Evolutionary conservation across 1,140 invertebrate genomes (phyloP).

Genomic region (Bacillus rossius): DNA sequence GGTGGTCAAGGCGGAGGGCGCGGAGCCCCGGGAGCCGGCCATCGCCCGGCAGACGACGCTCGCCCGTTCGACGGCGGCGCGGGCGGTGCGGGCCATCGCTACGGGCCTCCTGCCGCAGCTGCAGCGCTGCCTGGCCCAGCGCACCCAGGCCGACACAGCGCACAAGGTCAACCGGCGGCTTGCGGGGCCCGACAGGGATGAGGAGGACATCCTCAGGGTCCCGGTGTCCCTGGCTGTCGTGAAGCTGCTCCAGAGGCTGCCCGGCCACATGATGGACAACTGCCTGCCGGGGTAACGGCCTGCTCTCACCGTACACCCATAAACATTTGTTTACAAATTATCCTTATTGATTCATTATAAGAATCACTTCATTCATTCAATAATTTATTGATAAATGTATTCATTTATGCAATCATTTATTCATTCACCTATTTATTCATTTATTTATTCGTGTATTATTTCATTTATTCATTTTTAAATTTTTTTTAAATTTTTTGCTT

Average conservation of each 20-base stretch:
- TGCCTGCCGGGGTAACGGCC: conserved; percentile 69
- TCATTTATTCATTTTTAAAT: no score
- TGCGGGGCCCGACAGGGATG: conserved; percentile 58
- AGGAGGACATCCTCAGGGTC: conserved; percentile 85
- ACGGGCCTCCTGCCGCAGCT: conserved; percentile 57
- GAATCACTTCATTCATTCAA: no score
- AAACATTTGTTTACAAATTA: conserved; percentile 1
- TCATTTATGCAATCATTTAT: no score
- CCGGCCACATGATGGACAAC: conserved; percentile 61
- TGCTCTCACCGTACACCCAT: neutral
- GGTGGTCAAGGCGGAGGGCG: neutral
- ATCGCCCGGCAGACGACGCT: conserved; percentile 16
- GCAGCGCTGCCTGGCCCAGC: conserved; percentile 59
- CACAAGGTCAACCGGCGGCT: conserved; percentile 74
- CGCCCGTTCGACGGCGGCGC: conserved; percentile 53
- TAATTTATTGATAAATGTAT: no score
- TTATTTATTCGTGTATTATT: no score
- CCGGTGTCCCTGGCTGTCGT: conserved; percentile 90
- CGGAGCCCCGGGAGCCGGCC: neutral
- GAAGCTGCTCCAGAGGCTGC: conserved; percentile 85
- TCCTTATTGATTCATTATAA: no score
- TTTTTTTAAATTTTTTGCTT: no score
- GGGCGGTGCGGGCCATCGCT: conserved; percentile 61
- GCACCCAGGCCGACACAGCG: conserved; percentile 54
- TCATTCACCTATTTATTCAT: no score